These are phyloP conservation scores for Rhincodon typus DNA, from an alignment of 2,797 vertebrate species.

Conservation along the genomic window DNA sequence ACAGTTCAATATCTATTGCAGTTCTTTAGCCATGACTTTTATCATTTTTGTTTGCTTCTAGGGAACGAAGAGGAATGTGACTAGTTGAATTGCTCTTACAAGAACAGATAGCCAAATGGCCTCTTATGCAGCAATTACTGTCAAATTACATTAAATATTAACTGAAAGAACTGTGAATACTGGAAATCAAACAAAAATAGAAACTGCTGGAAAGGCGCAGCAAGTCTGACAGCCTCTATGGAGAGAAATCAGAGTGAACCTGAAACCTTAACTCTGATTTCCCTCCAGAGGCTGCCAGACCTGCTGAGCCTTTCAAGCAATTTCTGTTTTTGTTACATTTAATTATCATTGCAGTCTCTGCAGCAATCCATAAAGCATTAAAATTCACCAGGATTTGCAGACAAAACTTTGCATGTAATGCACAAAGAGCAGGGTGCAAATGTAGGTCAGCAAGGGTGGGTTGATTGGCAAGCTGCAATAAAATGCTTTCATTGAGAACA, in stretches of 20 bases:
- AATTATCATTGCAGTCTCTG: background rate
- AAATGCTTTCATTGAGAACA: background rate
- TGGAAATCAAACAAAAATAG: too few relatives aligned
- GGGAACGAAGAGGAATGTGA: too few relatives aligned
- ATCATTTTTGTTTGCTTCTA: background rate
- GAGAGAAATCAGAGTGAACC: too few relatives aligned
- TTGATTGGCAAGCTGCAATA: background rate
- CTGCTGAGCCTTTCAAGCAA: too few relatives aligned
- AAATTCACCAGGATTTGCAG: background rate
- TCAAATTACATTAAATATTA: background rate
- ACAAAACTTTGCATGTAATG: background rate
- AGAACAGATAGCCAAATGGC: background rate
- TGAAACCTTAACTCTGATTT: too few relatives aligned
- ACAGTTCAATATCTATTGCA: background rate
- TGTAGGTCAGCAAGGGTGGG: background rate
- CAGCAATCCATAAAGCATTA: background rate
- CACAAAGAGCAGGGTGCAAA: background rate
- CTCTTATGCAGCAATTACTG: background rate
- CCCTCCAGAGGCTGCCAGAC: too few relatives aligned
- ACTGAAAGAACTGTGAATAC: too few relatives aligned
- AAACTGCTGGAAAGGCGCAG: too few relatives aligned
- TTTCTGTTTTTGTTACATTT: too few relatives aligned
- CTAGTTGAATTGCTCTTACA: too few relatives aligned
- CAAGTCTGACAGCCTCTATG: too few relatives aligned
- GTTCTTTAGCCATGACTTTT: background rate